Evolutionary conservation across 2,113 vertebrate genomes (phyloP), one percentile per base, ranked within the genome.

Genomic region (Ochotona curzoniae): DNA sequence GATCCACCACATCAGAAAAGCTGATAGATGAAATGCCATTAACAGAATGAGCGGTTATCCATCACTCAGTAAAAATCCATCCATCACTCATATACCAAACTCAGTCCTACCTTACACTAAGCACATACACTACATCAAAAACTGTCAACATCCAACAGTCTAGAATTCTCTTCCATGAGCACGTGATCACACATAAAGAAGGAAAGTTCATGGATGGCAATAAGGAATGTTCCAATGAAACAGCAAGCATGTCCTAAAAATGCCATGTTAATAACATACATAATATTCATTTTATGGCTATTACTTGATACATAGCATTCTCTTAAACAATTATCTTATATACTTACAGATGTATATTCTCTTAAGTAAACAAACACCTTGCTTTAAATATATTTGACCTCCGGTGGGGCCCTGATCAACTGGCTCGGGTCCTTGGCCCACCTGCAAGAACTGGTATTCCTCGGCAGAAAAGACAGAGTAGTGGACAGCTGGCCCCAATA

Each of bases 11-110:
- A 96, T 97, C 93, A 95, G 95, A 94, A 93, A 67, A 85, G 64
- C 38, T 96, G 94, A 95, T 83, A 92, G 87, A 97, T 94, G 95
- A 94, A 94, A 81, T 86, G 91, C 5, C 95, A 95, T 95, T 96
- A 93, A 47, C 2, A 90, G 87, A 89, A 96, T 35, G 80, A 95
- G 21, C 70, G 76, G 87, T 74, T 92, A 96, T 96, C 91, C 90
- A 95, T 97, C 95, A 96, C 15, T 80, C 11, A 18, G 85, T 66
- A 86, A 93, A 95, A 88, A 85, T 79, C 67, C 91, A 96, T 95
- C 71, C 70, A 96, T 97, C 94, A 97, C 75, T 30, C 38, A 35
- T 28, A 74, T 4, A 91, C 69, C 67, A 94, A 95, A 93, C 66
- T 82, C 82, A 88, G 38, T 95, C 96, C 93, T 90, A 14, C 64